These are phyloP conservation scores for Callospermophilus lateralis DNA, from an alignment of 2,113 vertebrate genomes.

Conservation along the genomic window DNA sequence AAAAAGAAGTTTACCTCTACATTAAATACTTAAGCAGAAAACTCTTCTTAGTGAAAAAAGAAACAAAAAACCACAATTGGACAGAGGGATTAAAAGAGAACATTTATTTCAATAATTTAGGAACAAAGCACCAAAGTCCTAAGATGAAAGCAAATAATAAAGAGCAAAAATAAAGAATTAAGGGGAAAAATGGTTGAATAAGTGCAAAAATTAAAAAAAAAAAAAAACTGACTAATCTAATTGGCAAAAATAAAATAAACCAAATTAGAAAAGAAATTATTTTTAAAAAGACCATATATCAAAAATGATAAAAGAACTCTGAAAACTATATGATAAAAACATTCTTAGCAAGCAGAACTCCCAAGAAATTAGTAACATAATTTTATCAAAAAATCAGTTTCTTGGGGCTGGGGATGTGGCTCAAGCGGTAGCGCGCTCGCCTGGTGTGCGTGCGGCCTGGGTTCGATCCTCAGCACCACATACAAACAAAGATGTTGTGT, in stretches of 20 bases:
- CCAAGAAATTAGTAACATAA: background rate
- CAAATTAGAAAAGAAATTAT: background rate
- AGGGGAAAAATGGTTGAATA: too few species aligned
- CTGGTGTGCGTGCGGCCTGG: too few species aligned
- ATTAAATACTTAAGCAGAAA: constrained; percentile 43
- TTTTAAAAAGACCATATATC: too few species aligned
- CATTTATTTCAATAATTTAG: background rate
- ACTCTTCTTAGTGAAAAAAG: background rate
- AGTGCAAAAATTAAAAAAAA: background rate
- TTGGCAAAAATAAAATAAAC: background rate
- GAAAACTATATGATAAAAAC: background rate
- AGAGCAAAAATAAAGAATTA: background rate
- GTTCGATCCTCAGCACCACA: too few species aligned
- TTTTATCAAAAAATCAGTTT: background rate
- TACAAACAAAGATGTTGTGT: too few species aligned
- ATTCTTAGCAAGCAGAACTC: background rate
- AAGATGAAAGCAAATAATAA: constrained; percentile 32
- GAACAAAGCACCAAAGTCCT: background rate
- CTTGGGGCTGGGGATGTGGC: too few species aligned
- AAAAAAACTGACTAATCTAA: background rate
- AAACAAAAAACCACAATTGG: background rate
- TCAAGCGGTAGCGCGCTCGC: too few species aligned
- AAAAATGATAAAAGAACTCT: background rate
- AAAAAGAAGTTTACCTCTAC: background rate
- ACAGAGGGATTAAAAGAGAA: background rate